Percentiles rank a stretch among this genome's conserved stretches.
phyloP scores from a whole-genome alignment of 1,140 invertebrate genomes.

The Penaeus japonicus region DNA sequence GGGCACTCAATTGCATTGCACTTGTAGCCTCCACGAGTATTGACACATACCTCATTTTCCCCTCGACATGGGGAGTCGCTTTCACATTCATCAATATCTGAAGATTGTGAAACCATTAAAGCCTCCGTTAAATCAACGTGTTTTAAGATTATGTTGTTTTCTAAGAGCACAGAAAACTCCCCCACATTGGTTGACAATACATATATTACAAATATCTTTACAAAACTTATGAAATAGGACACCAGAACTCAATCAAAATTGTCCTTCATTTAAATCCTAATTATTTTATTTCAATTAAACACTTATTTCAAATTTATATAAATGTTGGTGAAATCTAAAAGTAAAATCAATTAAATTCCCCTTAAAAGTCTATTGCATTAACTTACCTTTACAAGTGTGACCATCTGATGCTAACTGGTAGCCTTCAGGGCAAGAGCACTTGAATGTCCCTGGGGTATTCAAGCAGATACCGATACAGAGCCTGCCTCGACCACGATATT shows the following conservation, averaged over 20 bases:
- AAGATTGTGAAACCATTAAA: constrained; percentile 58
- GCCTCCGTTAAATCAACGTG: background rate
- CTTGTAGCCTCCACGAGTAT: constrained; percentile 85
- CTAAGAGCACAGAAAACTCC: too few relatives aligned
- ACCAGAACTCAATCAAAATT: too few relatives aligned
- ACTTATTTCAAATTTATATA: background rate
- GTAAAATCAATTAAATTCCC: too few relatives aligned
- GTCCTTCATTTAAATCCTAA: too few relatives aligned
- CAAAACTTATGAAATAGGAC: too few relatives aligned
- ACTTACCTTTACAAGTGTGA: constrained; percentile 77
- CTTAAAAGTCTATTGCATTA: too few relatives aligned
- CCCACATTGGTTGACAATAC: too few relatives aligned
- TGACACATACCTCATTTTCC: constrained; percentile 84
- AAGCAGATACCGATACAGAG: constrained; percentile 86
- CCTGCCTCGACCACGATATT: constrained; percentile 64
- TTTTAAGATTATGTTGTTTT: constrained; percentile 27
- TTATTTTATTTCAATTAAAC: too few relatives aligned
- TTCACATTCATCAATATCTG: constrained; percentile 91
- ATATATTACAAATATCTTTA: too few relatives aligned
- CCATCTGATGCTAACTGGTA: constrained; percentile 77
- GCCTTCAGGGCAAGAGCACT: constrained; percentile 85
- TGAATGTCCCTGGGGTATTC: constrained; percentile 87
- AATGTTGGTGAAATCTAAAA: background rate
- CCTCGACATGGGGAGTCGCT: constrained; percentile 71
- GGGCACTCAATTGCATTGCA: constrained; percentile 90